These are phyloP conservation scores for Meghimatium bilineatum DNA, from an alignment of 2,888 invertebrate species.

Conservation along the genomic window DNA sequence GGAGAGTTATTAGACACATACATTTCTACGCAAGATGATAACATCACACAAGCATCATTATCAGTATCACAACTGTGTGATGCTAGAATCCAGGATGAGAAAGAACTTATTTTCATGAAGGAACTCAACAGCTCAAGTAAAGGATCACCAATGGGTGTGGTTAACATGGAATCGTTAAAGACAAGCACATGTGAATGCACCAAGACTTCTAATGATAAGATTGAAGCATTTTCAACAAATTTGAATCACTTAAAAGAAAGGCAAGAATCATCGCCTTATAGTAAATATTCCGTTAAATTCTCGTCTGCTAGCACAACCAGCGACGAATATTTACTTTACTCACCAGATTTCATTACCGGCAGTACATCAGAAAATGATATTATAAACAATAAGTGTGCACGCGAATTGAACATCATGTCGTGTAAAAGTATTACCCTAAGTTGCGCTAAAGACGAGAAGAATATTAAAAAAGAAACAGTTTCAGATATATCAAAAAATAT, in stretches of 20 bases:
- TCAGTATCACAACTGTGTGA: constrained; percentile 20
- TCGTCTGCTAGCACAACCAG: constrained; percentile 28
- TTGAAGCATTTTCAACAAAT: neutral
- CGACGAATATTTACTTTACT: constrained; percentile 18
- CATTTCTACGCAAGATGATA: neutral
- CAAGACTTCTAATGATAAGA: neutral
- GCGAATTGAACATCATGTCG: no score
- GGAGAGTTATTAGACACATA: no score
- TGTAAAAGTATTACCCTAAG: no score
- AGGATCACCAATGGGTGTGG: neutral
- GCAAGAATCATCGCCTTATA: neutral
- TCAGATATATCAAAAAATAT: neutral
- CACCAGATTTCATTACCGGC: neutral
- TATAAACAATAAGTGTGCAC: neutral
- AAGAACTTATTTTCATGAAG: neutral
- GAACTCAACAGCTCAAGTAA: neutral
- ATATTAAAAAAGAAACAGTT: neutral
- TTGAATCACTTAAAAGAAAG: neutral
- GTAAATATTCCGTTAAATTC: neutral
- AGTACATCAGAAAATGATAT: neutral
- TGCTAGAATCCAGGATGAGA: neutral
- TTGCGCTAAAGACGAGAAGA: neutral
- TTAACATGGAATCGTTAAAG: neutral
- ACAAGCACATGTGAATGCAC: neutral
- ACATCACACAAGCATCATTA: neutral